phyloP scores from a whole-genome alignment of 1,140 invertebrate genomes.

The Daktulosphaira vitifoliae region DNA sequence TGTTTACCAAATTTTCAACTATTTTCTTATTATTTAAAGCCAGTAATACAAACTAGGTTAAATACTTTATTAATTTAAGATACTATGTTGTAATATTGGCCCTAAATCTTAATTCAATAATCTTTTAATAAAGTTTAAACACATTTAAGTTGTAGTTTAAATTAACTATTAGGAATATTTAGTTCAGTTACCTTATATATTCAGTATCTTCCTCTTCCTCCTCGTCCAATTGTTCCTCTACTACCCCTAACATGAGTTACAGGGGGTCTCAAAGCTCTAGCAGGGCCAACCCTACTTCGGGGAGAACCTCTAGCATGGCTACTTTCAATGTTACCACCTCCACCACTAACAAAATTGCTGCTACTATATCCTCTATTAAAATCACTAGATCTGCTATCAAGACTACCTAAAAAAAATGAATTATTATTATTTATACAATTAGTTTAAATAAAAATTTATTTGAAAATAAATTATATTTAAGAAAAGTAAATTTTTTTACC shows the following conservation, averaged over 20 bases:
- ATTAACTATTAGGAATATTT: too few relatives aligned
- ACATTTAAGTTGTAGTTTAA: too few relatives aligned
- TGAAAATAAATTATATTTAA: constrained; percentile 33
- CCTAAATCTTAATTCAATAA: constrained; percentile 10
- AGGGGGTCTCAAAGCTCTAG: constrained; percentile 10
- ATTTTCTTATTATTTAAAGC: constrained; percentile 14
- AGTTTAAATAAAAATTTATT: constrained; percentile 29
- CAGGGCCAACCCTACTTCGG: constrained; percentile 17
- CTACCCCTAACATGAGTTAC: constrained; percentile 28
- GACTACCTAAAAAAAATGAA: constrained; percentile 29
- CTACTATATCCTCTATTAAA: constrained; percentile 7
- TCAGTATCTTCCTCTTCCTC: constrained; percentile 28
- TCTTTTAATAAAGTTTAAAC: too few relatives aligned
- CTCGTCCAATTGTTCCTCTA: constrained; percentile 8
- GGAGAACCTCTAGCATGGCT: not conserved
- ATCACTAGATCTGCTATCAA: constrained; percentile 1
- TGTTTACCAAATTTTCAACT: not conserved
- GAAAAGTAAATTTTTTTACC: too few relatives aligned
- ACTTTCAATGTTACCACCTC: not conserved
- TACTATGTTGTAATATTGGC: constrained; percentile 20
- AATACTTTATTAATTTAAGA: not conserved
- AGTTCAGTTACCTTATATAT: constrained; percentile 3
- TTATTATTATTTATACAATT: constrained; percentile 33
- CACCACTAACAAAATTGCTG: constrained; percentile 26
- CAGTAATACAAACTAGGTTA: constrained; percentile 10